phyloP scores from a whole-genome alignment of 2,113 vertebrate species.

The Aegypius monachus region DNA sequence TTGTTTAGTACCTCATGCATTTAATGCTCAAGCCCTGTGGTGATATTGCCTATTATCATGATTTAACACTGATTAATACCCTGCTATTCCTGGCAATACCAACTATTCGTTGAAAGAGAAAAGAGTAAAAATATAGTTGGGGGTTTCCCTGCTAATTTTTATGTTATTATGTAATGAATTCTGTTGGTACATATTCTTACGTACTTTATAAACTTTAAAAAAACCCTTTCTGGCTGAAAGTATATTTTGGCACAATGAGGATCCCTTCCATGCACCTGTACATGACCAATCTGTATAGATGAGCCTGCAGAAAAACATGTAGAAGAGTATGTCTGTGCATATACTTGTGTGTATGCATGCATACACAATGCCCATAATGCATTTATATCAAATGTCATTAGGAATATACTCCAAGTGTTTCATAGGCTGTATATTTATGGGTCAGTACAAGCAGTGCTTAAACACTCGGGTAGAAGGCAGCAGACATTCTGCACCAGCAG shows the following conservation, averaged over 20 bases:
- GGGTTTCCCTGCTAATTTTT: background rate
- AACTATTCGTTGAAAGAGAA: background rate
- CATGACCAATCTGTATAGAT: background rate
- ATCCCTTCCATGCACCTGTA: background rate
- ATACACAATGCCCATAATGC: background rate
- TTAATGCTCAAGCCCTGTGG: background rate
- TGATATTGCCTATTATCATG: background rate
- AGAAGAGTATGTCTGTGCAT: background rate
- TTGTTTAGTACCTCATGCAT: conserved; percentile 5
- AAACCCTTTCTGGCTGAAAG: background rate
- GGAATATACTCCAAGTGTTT: background rate
- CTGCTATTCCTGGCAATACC: background rate
- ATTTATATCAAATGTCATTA: background rate
- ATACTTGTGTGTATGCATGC: background rate
- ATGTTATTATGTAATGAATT: background rate
- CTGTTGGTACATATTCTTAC: background rate
- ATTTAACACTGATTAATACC: conserved; percentile 16
- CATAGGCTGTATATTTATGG: background rate
- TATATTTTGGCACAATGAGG: background rate
- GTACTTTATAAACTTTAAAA: background rate
- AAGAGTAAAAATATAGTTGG: background rate
- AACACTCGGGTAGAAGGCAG: background rate
- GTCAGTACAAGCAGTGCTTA: background rate
- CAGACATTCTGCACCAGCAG: background rate
- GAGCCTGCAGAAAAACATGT: background rate